Evolutionary conservation across 2,888 invertebrate species (phyloP), one percentile per base, ranked within the genome.

Genomic region (Dolichomitus sp.): DNA sequence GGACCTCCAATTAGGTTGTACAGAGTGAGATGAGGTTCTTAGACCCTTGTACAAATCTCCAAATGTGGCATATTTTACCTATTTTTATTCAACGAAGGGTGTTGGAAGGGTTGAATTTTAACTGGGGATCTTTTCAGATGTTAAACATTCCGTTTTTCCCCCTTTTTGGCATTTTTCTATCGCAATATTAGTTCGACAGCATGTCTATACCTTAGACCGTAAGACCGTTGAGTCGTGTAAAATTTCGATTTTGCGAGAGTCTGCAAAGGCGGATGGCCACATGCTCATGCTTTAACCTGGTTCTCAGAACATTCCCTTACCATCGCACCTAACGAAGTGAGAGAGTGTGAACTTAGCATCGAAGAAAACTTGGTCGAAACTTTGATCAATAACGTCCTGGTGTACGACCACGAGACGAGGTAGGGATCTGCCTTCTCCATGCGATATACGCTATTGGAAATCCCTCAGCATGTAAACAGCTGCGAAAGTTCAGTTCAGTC

Each of bases 311-410:
- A 40, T 17, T 12, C 23, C 37, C 59, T 37, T 17, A n/a, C 17
- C 37, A 12, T 33, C 19, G 45, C 23, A 57, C 37, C 72, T 57
- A 78, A 78, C 78, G 65, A 72, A 63, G 70, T 63, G 54, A 54
- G 69, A 54, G 57, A 78, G 33, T 42, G 72, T 48, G 66, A 79
- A 66, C 78, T 57, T 72, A 23, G 23, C 72, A 48, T 72, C 57
- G 54, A 17, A 9, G 72, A 30, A 61, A 79, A 66, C 57, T 72
- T 79, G 72, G n/a, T 17, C 33, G 48, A 66, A 79, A 79, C 78
- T 79, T 78, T 66, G 72, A 57, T 66, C 72, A 79, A 79, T 72
- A 77, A 50, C 19, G 33, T 65, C 37, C 42, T 17, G 48, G 27
- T 33, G 65, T 37, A 61, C 27, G 48, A 65, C 50, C 7, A 63